A percentile compares a stretch with the other conserved stretches of the same genome.
Conservation (phyloP, 2,888 invertebrate species). For the Ophraella communa region DNA sequence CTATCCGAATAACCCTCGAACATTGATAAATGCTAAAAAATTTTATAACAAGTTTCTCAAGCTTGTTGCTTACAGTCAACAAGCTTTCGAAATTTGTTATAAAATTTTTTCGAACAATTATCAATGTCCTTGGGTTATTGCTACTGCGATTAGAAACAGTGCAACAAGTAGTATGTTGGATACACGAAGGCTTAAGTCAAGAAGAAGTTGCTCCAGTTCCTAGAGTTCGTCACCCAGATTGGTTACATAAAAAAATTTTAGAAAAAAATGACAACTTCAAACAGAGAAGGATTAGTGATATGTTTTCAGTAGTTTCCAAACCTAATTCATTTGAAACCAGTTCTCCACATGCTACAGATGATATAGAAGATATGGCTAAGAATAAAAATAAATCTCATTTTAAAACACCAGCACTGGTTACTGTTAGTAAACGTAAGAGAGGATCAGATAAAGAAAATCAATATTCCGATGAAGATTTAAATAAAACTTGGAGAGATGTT, state of each 20-base stretch:
- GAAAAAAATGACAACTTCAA: conserved; percentile 91
- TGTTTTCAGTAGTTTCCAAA: conserved; percentile 68
- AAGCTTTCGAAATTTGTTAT: too few species aligned
- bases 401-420: conserved; percentile 48
- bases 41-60: too few species aligned
- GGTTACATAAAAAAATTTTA: conserved; percentile 94
- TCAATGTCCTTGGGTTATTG: too few species aligned
- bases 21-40: too few species aligned
- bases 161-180: too few species aligned
- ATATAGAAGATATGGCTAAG: conserved; percentile 73
- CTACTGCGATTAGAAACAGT: too few species aligned
- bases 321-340: neutral
- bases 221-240: conserved; percentile 93
- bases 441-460: conserved; percentile 51
- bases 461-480: conserved; percentile 57
- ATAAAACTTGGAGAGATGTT: conserved; percentile 81
- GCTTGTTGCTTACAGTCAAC: too few species aligned
- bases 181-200: too few species aligned
- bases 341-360: conserved; percentile 45
- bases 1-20: too few species aligned
- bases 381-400: conserved; percentile 30
- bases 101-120: too few species aligned
- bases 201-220: too few species aligned
- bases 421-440: conserved; percentile 65
- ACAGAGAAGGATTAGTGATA: conserved; percentile 91